phyloP scores from a whole-genome alignment of 2,797 vertebrate genomes.

The Rhinophrynus dorsalis region DNA sequence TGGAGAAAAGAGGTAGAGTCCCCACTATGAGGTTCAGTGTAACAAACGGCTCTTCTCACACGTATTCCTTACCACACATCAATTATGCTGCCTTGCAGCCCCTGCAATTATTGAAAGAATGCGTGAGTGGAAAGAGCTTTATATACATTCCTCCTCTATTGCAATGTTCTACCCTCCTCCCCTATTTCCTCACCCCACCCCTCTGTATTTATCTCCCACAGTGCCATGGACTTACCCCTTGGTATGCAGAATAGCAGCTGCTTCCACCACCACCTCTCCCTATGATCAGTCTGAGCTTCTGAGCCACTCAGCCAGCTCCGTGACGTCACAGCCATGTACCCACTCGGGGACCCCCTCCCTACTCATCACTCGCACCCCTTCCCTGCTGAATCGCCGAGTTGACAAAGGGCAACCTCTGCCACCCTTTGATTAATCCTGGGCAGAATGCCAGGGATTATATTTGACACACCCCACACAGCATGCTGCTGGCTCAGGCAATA shows the following conservation, averaged over 20 bases:
- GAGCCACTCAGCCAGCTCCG: constrained; percentile 15
- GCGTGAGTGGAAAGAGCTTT: background rate
- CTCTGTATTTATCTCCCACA: background rate
- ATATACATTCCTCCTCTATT: background rate
- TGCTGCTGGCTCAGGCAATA: constrained; percentile 10
- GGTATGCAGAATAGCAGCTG: constrained; percentile 1
- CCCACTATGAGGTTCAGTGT: too few species aligned
- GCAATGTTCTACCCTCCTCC: background rate
- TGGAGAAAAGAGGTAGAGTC: too few species aligned
- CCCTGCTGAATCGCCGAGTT: background rate
- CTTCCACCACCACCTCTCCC: constrained; percentile 17
- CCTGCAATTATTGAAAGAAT: background rate
- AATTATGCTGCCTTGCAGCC: too few species aligned
- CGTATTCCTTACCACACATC: too few species aligned
- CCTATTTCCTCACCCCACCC: background rate
- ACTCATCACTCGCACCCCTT: constrained; percentile 14
- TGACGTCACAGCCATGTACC: constrained; percentile 31
- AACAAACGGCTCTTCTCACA: too few species aligned
- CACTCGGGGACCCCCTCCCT: constrained; percentile 15
- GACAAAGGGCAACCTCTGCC: constrained; percentile 4
- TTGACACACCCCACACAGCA: constrained; percentile 11
- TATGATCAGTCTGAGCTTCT: constrained; percentile 5
- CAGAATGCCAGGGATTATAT: constrained; percentile 21
- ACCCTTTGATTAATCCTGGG: constrained; percentile 14
- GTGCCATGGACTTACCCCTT: constrained; percentile 23